phyloP scores from a whole-genome alignment of 2,113 vertebrate genomes.

The Penelope pileata region DNA sequence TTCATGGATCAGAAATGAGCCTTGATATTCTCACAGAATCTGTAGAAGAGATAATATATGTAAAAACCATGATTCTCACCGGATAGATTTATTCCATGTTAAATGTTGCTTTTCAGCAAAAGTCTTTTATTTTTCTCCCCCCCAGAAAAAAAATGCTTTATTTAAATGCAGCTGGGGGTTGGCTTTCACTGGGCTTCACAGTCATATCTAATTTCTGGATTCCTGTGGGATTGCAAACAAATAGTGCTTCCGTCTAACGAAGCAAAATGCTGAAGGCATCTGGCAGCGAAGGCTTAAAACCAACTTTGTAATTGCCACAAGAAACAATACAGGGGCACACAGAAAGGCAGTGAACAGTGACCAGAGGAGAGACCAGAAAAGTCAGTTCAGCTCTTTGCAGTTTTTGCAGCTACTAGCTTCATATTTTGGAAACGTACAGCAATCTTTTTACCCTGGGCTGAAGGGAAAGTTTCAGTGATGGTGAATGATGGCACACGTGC shows the following conservation, averaged over 20 bases:
- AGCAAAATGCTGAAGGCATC: background rate
- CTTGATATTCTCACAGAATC: background rate
- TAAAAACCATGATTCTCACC: conserved; percentile 19
- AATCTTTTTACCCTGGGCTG: background rate
- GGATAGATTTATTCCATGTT: background rate
- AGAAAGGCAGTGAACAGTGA: background rate
- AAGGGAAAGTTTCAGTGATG: background rate
- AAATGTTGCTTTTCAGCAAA: background rate
- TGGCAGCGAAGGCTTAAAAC: conserved; percentile 21
- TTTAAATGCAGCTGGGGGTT: conserved; percentile 31
- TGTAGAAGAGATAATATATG: conserved; percentile 12
- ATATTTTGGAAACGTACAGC: background rate
- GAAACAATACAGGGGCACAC: background rate
- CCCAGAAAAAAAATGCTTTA: background rate
- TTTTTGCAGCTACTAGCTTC: background rate
- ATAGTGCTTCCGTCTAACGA: background rate
- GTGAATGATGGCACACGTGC: background rate
- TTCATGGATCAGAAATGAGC: conserved; percentile 10
- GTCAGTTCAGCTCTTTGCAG: background rate
- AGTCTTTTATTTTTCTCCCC: background rate
- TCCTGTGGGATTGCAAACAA: background rate
- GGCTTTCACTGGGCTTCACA: background rate
- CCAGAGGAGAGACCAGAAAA: background rate
- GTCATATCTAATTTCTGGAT: background rate
- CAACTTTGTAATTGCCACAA: conserved; percentile 13